These are phyloP conservation scores for Bruchidius siliquastri DNA, from an alignment of 2,888 invertebrate species.

Conservation along the genomic window DNA sequence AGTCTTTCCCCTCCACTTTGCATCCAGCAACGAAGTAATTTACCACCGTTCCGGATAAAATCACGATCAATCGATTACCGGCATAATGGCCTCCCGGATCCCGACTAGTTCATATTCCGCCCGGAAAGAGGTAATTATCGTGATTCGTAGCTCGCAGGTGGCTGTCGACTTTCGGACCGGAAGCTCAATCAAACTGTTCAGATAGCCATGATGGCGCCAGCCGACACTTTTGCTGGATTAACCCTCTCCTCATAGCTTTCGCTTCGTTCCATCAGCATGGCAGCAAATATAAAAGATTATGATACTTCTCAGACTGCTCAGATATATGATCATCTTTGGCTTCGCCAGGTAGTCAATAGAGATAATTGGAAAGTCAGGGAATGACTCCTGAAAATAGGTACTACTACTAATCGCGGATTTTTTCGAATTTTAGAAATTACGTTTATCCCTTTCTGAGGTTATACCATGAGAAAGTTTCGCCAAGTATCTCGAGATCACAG, in stretches of 20 bases:
- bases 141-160: neutral
- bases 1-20: neutral
- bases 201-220: neutral
- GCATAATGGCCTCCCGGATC: neutral
- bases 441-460: too few species aligned
- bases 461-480: too few species aligned
- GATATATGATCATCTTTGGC: too few species aligned
- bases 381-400: too few species aligned
- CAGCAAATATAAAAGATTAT: too few species aligned
- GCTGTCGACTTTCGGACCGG: neutral
- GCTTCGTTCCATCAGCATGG: too few species aligned
- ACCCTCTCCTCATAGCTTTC: neutral
- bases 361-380: too few species aligned
- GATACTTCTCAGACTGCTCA: too few species aligned
- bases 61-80: neutral
- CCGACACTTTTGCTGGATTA: neutral
- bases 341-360: too few species aligned
- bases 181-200: neutral
- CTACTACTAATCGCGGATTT: too few species aligned
- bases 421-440: too few species aligned
- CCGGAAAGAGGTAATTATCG: neutral
- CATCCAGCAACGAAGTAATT: neutral
- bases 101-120: neutral
- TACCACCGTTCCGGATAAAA: neutral
- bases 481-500: too few species aligned